phyloP scores from a whole-genome alignment of 2,113 vertebrate species.

The Salvelinus fontinalis region DNA sequence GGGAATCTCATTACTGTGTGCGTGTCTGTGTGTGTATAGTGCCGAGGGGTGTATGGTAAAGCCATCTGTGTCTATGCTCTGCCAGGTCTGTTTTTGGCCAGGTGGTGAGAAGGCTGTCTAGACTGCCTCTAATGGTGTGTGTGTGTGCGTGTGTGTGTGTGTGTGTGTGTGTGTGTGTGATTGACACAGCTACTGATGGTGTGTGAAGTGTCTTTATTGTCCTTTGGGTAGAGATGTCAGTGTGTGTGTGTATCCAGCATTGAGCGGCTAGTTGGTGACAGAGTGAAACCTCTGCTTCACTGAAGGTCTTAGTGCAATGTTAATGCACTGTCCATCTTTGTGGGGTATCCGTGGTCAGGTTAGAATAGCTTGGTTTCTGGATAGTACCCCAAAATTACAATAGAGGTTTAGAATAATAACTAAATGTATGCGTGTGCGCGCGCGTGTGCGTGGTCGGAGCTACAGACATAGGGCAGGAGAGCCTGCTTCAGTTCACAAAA shows the following conservation, averaged over 20 bases:
- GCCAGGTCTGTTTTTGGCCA: slow-evolving; percentile 22
- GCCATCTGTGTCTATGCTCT: slow-evolving; percentile 24
- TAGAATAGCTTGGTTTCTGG: background rate
- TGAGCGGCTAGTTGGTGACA: slow-evolving; percentile 36
- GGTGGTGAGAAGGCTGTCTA: slow-evolving; percentile 32
- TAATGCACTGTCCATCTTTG: background rate
- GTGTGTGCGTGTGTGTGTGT: too few relatives aligned
- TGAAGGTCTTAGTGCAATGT: slow-evolving; percentile 46
- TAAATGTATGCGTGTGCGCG: too few relatives aligned
- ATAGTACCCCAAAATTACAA: too few relatives aligned
- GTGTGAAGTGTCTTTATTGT: slow-evolving; percentile 41
- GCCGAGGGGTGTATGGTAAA: background rate
- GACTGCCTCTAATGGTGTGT: slow-evolving; percentile 10
- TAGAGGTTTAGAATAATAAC: too few relatives aligned
- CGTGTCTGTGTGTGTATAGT: background rate
- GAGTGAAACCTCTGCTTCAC: slow-evolving; percentile 33
- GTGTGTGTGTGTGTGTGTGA: background rate
- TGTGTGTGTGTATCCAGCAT: slow-evolving; percentile 9
- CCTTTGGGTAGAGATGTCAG: slow-evolving; percentile 44
- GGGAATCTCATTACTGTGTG: slow-evolving; percentile 46
- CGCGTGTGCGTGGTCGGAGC: too few relatives aligned
- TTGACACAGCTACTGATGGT: slow-evolving; percentile 27
- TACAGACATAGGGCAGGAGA: background rate
- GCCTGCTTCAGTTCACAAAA: slow-evolving; percentile 42
- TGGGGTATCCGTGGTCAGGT: background rate